Evolutionary conservation across 2,888 invertebrate species (phyloP), one percentile per base, ranked within the genome.

Genomic region (Aromia moschata): DNA sequence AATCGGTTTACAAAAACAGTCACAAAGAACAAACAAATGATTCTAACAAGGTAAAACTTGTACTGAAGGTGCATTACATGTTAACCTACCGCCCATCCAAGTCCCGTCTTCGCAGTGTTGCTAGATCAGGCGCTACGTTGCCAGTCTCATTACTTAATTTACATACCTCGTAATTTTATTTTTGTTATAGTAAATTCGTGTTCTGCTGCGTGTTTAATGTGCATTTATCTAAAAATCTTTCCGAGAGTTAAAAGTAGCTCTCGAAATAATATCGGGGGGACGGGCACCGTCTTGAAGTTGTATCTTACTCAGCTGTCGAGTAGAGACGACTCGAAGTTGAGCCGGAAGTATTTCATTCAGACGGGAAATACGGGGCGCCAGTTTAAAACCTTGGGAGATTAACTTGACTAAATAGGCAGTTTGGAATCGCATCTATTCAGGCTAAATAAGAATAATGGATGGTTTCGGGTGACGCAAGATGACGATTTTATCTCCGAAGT

Each of bases 241-340:
- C n/a, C n/a, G 41, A 41, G 17, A 41, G 18, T 18, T 43, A 4
- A 9, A 11, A 43, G 43, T 43, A 12, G 11, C 25, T 17, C 43
- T 43, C 20, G 43, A 43, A 43, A 43, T 43, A 43, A 43, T 43
- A 43, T 43, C 25, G 25, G 25, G 25, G 20, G 25, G 20, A 20
- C 12, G 43, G 25, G 43, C 12, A 25, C 12, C 43, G 12, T 43
- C 43, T 43, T 43, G 43, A 43, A 43, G 25, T 17, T 11, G 14
- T 43, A 43, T 40, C 40, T 17, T 40, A 40, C 14, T 20, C 43
- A 14, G 25, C 25, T 25, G 25, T 16, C 20, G 20, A 43, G 3
- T 25, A 43, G 9, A 43, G 25, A 12, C 25, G 17, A 25, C 20
- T 25, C 17, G 9, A 43, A 43, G 43, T 20, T 43, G 43, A 43